phyloP scores from a whole-genome alignment of 2,113 vertebrate species.

The Thalassoma bifasciatum region DNA sequence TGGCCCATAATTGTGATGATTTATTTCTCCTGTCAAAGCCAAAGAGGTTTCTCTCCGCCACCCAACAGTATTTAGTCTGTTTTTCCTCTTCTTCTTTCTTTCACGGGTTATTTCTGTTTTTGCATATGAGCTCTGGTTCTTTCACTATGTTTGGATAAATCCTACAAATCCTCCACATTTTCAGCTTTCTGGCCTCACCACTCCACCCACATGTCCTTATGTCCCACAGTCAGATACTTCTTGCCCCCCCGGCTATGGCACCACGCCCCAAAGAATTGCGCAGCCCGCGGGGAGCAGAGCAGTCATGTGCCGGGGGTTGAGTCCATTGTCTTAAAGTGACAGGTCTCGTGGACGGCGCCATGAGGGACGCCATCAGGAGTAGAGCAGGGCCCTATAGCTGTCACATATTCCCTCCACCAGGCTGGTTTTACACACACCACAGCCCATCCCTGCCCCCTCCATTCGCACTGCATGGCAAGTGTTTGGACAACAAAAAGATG shows the following conservation, averaged over 20 bases:
- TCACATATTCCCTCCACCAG: conserved; percentile 40
- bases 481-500: conserved; percentile 15
- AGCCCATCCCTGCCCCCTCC: conserved; percentile 29
- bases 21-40: conserved; percentile 76
- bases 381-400: conserved; percentile 51
- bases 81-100: conserved; percentile 32
- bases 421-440: conserved; percentile 34
- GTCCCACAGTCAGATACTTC: conserved; percentile 49
- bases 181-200: conserved; percentile 21
- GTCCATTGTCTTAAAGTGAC: conserved; percentile 62
- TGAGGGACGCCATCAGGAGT: conserved; percentile 44
- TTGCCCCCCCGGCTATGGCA: conserved; percentile 58
- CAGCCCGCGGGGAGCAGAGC: conserved; percentile 38
- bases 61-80: conserved; percentile 30
- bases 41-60: conserved; percentile 51
- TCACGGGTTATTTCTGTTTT: neutral
- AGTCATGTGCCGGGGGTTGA: conserved; percentile 11
- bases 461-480: conserved; percentile 48
- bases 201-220: conserved; percentile 33
- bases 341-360: conserved; percentile 42
- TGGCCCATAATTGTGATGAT: conserved; percentile 78
- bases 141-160: neutral
- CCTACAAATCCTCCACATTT: no score
- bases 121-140: conserved; percentile 26
- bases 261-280: conserved; percentile 55